A percentile compares a stretch with the other conserved stretches of the same genome.
phyloP scores from a whole-genome alignment of 2,797 vertebrate genomes.

The Characodon lateralis region DNA sequence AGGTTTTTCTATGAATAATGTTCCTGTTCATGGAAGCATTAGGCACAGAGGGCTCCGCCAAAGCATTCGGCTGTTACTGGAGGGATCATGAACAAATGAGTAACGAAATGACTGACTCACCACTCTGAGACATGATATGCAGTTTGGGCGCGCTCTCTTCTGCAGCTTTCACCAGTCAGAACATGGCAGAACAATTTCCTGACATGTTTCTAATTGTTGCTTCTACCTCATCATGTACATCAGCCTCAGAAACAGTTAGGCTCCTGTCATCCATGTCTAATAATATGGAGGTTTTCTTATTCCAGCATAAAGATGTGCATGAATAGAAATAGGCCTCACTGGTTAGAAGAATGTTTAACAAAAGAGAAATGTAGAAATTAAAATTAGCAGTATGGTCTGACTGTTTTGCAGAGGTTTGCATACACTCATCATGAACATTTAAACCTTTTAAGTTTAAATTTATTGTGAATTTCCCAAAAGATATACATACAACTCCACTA shows the following conservation, averaged over 20 bases:
- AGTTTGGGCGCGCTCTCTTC: constrained; percentile 23
- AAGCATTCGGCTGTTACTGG: constrained; percentile 57
- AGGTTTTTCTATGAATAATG: constrained; percentile 45
- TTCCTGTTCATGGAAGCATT: constrained; percentile 52
- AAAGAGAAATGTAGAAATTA: constrained; percentile 34
- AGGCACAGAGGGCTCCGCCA: constrained; percentile 55
- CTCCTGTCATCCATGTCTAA: constrained; percentile 61
- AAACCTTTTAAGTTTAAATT: not conserved
- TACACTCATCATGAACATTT: not conserved
- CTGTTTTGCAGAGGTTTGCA: constrained; percentile 6
- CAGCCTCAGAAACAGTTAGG: constrained; percentile 62
- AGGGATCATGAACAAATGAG: constrained; percentile 72
- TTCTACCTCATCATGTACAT: constrained; percentile 55
- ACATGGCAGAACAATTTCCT: constrained; percentile 50
- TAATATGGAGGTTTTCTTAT: constrained; percentile 48
- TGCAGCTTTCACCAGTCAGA: constrained; percentile 31
- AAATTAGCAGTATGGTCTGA: constrained; percentile 9
- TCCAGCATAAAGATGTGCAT: constrained; percentile 21
- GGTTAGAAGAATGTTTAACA: constrained; percentile 15
- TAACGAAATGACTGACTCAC: constrained; percentile 70
- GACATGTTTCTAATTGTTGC: constrained; percentile 71
- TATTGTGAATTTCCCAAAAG: not conserved
- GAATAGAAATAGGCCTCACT: constrained; percentile 24
- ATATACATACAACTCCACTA: not conserved
- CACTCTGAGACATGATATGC: constrained; percentile 37